Percentiles rank a stretch among this genome's conserved stretches.
Evolutionary conservation across 2,888 invertebrate species (phyloP).

Genomic region (Thereva nobilitata): DNA sequence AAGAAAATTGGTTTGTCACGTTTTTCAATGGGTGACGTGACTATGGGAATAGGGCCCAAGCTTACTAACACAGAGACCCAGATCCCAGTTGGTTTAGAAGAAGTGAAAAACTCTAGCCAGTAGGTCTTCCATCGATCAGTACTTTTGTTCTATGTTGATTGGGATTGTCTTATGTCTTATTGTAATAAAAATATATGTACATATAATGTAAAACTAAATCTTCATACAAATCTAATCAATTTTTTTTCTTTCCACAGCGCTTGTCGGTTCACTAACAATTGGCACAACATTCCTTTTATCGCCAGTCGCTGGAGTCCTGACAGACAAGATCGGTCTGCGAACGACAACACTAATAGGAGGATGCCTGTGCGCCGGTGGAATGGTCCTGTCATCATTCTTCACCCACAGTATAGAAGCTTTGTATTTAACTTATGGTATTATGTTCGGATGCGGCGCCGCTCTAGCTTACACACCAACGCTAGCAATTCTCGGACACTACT

Average conservation of each 20-base stretch:
- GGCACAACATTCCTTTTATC: slow-evolving; percentile 89
- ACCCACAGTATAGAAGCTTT: slow-evolving; percentile 70
- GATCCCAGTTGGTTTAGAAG: too few species aligned
- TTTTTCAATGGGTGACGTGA: too few species aligned
- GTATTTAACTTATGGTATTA: slow-evolving; percentile 84
- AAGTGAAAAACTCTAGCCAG: too few species aligned
- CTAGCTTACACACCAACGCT: slow-evolving; percentile 90
- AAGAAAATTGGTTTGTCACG: too few species aligned
- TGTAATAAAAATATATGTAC: neutral
- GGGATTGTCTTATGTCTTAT: neutral
- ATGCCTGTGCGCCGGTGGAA: slow-evolving; percentile 73
- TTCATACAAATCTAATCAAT: slow-evolving; percentile 4
- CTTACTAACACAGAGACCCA: too few species aligned
- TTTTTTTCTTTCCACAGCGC: slow-evolving; percentile 62
- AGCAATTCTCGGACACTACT: slow-evolving; percentile 91
- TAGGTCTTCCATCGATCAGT: too few species aligned
- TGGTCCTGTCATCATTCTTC: slow-evolving; percentile 80
- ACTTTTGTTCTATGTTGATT: too few species aligned
- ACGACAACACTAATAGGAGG: slow-evolving; percentile 84
- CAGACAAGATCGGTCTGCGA: slow-evolving; percentile 83
- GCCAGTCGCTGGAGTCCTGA: slow-evolving; percentile 83
- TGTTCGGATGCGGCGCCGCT: slow-evolving; percentile 88
- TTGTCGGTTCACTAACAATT: slow-evolving; percentile 85
- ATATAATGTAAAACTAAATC: neutral
- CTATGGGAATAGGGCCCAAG: too few species aligned